Base-by-base conservation (phyloP, 1,140 invertebrate genomes). In the Neotoxoptera formosana region DNA sequence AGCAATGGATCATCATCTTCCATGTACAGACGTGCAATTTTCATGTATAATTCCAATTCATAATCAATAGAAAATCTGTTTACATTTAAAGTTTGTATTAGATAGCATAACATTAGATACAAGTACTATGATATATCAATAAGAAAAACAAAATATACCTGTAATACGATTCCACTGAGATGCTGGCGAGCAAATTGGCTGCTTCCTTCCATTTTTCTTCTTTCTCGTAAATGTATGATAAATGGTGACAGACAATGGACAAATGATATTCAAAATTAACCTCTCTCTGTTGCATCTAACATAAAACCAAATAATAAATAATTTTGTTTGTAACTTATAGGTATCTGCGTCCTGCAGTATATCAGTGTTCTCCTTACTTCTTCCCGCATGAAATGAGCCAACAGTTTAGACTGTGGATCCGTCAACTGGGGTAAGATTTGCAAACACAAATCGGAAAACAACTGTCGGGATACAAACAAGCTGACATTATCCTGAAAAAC, bases 221-320 rank as follows among this genome's bases (percentile, higher is more conserved):
- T 93, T 97, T 96, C 96, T 99, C 99, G 96, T 99, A 99, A 94
- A 99, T 99, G 94, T 98, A 97, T 88, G 98, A 98, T 94, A 99
- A 96, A 95, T 99, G 98, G 95, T 99, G 98, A 94, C 99, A 96
- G 94, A 99, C 99, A 95, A 97, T 97, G 34, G 98, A 98, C 83
- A 99, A 98, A 96, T 99, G 99, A 95, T 99, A 99, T 95, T 99
- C 99, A 96, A 99, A 99, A 21, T 99, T 99, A 94, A 99, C 99
- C 2, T 99, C 99, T 94, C 99, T 96, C 9, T 99, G 98, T 95
- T 99, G 98, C 76, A 99, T 98, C 96, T 97, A 47, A 21, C 17
- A 23, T 60, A 60, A 45, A 17, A 41, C 53, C n/a, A 25, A n/a
- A 25, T 67, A 0, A 36, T 34, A 36, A 51, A 51, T 91, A 45